phyloP scores from a whole-genome alignment of 2,888 invertebrate genomes.

The Syrista parreyssii region DNA sequence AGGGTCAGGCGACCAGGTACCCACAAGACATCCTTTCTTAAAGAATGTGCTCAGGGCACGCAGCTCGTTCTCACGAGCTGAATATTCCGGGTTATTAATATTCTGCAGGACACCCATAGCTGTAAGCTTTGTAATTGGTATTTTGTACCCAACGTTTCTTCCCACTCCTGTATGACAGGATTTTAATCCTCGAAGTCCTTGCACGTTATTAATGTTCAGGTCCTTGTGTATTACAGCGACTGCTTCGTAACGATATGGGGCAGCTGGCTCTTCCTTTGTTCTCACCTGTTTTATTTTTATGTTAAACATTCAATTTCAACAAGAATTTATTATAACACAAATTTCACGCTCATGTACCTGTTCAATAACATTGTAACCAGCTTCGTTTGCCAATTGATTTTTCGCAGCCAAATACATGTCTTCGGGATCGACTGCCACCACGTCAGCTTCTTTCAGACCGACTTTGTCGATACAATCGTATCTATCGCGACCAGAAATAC shows the following conservation, averaged over 20 bases:
- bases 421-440: conserved; percentile 86
- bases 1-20: conserved; percentile 82
- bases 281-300: conserved; percentile 67
- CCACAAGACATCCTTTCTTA: conserved; percentile 86
- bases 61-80: conserved; percentile 83
- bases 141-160: conserved; percentile 90
- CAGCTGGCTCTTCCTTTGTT: conserved; percentile 80
- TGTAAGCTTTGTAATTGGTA: conserved; percentile 82
- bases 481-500: conserved; percentile 80
- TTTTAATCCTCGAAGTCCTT: conserved; percentile 79
- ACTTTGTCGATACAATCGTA: conserved; percentile 82
- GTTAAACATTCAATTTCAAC: neutral
- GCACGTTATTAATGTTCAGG: conserved; percentile 75
- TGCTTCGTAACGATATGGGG: conserved; percentile 78
- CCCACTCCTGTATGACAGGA: conserved; percentile 91
- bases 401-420: conserved; percentile 88
- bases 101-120: conserved; percentile 76
- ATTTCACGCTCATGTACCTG: conserved; percentile 38
- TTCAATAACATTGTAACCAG: conserved; percentile 53
- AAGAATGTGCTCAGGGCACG: conserved; percentile 85
- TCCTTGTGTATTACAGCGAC: conserved; percentile 84
- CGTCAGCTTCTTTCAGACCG: conserved; percentile 81
- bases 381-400: conserved; percentile 38
- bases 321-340: neutral
- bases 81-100: conserved; percentile 76